Percentiles rank a stretch among this genome's conserved stretches.
These are phyloP conservation scores for Malaclemys terrapin DNA, from an alignment of 2,113 vertebrate species.

Conservation along the genomic window DNA sequence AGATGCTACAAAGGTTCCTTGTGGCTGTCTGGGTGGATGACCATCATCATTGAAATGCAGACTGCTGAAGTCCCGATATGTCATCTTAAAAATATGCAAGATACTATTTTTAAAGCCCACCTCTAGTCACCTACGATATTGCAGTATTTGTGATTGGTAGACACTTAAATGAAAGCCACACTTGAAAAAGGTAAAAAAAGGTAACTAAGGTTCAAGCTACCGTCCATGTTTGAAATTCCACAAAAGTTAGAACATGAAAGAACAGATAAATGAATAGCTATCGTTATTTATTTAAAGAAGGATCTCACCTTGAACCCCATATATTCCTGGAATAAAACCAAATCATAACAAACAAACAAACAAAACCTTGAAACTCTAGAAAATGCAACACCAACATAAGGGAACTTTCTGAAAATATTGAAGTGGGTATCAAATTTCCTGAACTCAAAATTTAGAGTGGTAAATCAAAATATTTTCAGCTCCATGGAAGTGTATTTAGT, in stretches of 20 bases:
- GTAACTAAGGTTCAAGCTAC: background rate
- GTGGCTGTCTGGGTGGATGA: background rate
- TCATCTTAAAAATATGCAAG: background rate
- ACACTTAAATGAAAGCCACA: background rate
- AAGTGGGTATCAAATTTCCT: background rate
- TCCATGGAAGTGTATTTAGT: background rate
- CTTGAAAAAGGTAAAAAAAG: background rate
- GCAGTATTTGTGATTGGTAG: background rate
- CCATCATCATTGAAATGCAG: background rate
- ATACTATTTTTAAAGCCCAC: background rate
- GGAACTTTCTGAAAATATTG: background rate
- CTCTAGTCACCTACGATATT: background rate
- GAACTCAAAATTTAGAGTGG: background rate
- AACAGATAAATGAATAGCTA: background rate
- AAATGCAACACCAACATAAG: background rate
- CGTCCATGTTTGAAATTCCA: background rate
- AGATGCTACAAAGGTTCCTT: background rate
- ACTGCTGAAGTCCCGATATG: background rate
- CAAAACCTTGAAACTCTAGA: background rate
- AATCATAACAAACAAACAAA: background rate
- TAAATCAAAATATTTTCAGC: background rate
- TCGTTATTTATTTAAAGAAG: no score
- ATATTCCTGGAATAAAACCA: background rate
- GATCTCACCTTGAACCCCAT: background rate
- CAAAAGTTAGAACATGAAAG: background rate